phyloP scores from a whole-genome alignment of 2,113 vertebrate genomes.

The Myodes glareolus region DNA sequence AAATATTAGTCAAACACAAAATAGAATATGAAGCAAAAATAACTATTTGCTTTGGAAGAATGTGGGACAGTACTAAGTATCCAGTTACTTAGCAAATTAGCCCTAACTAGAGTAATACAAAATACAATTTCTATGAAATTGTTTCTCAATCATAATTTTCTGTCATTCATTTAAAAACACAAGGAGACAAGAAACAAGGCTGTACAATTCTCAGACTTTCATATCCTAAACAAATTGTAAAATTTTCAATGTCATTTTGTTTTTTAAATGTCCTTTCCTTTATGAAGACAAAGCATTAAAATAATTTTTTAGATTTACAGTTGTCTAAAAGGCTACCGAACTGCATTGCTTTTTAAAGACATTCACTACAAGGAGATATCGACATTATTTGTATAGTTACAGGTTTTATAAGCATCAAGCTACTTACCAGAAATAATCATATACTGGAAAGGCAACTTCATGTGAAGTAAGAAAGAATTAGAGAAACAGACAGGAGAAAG shows the following conservation, averaged over 20 bases:
- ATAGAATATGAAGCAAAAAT: not conserved
- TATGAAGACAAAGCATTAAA: not conserved
- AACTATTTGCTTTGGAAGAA: not conserved
- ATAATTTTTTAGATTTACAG: not conserved
- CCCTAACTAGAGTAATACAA: not conserved
- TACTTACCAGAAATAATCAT: not conserved
- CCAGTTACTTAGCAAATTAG: not conserved
- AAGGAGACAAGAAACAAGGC: not conserved
- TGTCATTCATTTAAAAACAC: conserved; percentile 34
- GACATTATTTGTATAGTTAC: not conserved
- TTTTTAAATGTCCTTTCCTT: not conserved
- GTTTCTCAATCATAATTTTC: conserved; percentile 1
- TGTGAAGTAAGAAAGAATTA: not conserved
- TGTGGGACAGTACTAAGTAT: not conserved
- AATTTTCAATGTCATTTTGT: not conserved
- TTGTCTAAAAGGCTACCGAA: not conserved
- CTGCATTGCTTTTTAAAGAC: not conserved
- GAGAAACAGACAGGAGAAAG: not conserved
- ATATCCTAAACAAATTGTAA: not conserved
- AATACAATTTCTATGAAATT: conserved; percentile 2
- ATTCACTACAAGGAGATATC: not conserved
- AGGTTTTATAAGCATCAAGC: not conserved
- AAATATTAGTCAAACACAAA: not conserved
- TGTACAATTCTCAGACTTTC: not conserved
- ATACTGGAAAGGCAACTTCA: not conserved